Conservation (phyloP, 2,113 vertebrate species). For the Colistium nudipinnis region DNA sequence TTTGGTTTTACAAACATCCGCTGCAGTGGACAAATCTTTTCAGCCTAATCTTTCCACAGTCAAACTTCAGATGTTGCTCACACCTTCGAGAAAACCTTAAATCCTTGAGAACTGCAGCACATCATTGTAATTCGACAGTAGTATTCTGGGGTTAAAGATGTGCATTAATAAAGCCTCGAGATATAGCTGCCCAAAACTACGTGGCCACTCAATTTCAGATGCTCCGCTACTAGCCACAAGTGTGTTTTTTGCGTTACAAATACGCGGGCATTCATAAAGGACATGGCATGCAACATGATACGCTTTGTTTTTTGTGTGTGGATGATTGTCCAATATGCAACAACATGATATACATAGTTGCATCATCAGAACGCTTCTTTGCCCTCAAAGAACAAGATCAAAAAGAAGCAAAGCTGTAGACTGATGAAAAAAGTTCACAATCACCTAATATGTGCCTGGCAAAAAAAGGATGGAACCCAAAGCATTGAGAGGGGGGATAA, state of each 20-base stretch:
- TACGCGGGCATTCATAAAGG: not conserved
- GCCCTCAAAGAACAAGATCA: slow-evolving; percentile 11
- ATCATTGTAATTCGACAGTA: not conserved
- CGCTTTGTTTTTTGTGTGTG: not conserved
- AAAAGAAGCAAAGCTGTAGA: slow-evolving; percentile 16
- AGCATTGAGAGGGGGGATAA: not conserved
- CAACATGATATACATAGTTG: not conserved
- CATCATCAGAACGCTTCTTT: not conserved
- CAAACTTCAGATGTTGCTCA: no score
- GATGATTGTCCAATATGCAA: not conserved
- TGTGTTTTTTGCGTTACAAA: no score
- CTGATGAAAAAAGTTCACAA: slow-evolving; percentile 35
- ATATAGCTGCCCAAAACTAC: not conserved
- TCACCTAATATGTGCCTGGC: slow-evolving; percentile 26
- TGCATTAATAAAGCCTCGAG: not conserved
- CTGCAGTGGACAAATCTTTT: not conserved
- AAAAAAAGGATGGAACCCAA: not conserved
- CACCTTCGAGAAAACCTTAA: no score
- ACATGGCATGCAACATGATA: not conserved
- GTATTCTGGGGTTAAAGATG: not conserved
- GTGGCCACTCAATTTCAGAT: no score
- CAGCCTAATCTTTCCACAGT: not conserved
- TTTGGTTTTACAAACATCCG: slow-evolving; percentile 14
- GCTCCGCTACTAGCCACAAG: no score
- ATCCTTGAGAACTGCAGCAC: not conserved